phyloP scores from a whole-genome alignment of 2,888 invertebrate genomes.

The Drosophila anceps region DNA sequence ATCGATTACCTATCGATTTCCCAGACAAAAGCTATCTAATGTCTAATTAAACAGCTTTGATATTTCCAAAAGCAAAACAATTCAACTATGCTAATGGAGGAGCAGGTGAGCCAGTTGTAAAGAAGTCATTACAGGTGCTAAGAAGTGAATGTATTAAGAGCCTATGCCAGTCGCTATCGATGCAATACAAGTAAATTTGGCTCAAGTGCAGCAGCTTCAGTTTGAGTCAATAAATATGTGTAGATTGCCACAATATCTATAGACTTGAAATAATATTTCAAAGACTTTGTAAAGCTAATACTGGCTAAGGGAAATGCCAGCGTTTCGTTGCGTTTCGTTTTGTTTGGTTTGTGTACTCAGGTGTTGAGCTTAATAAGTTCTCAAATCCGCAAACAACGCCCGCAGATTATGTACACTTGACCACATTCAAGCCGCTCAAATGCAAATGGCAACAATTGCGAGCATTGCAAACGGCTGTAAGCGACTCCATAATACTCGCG shows the following conservation, averaged over 20 bases:
- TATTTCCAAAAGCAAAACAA: no score
- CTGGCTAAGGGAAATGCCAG: no score
- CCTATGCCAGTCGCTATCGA: neutral
- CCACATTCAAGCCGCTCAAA: constrained; percentile 5
- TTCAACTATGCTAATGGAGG: no score
- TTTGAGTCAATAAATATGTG: neutral
- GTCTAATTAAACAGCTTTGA: neutral
- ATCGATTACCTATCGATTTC: neutral
- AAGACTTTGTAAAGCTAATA: neutral
- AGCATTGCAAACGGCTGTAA: neutral
- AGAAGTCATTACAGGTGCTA: neutral
- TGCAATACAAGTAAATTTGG: no score
- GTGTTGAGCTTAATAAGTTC: constrained; percentile 1
- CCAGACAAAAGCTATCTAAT: neutral
- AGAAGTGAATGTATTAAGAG: neutral
- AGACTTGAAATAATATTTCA: neutral
- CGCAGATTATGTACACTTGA: constrained; percentile 4
- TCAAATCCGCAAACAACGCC: constrained; percentile 1
- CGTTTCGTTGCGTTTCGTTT: neutral
- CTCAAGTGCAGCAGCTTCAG: no score
- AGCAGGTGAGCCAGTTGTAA: neutral
- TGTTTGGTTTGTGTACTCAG: constrained; percentile 7
- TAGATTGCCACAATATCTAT: neutral
- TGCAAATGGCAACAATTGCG: neutral
- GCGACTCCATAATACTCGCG: neutral